Base-by-base conservation (phyloP, 2,113 vertebrate species). In the Bos taurus region DNA sequence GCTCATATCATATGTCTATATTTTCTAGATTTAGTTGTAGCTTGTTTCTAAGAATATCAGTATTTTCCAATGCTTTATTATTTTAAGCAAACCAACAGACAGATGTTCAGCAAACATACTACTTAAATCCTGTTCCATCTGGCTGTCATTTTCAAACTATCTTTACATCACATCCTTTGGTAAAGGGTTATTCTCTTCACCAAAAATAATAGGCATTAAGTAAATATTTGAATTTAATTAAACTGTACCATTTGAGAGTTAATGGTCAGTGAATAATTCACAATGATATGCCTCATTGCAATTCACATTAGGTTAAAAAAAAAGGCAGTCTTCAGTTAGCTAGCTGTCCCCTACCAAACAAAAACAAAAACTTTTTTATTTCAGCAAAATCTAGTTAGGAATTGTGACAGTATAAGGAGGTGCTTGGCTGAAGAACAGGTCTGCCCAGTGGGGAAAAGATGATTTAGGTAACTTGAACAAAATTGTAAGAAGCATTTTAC, bases 1-100 rank as follows among this genome's bases (percentile, higher is more conserved):
- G 56, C 43, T 97, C 21, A 17, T n/a, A 60, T 17, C 9, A 80
- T 60, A 95, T 87, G 67, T 25, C 59, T 91, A 26, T 86, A 78
- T 60, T 71, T 90, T 90, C 94, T 92, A 6, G 60, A 93, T 91
- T 96, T 85, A 94, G 84, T 91, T 93, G 95, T 91, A 95, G 64
- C 10, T 54, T 95, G 43, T 91, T 96, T 89, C 78, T 95, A 94
- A 93, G 74, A 90, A 60, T 60, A 80, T 74, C 54, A 88, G 52
- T 94, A 95, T n/a, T 94, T 92, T 95, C 36, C 25, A 90, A 67
- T 54, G 33, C 30, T 60, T 52, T 92, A 91, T 25, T 96, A 43
- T 81, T 89, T 96, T 96, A 93, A 98, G 33, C 54, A 91, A 86
- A 88, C 11, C 46, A 94, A 89, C 2, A 59, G 23, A 93, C 1